Percentiles rank a stretch among this genome's conserved stretches.
phyloP scores from a whole-genome alignment of 2,797 vertebrate species.

The Cetoscarus ocellatus region DNA sequence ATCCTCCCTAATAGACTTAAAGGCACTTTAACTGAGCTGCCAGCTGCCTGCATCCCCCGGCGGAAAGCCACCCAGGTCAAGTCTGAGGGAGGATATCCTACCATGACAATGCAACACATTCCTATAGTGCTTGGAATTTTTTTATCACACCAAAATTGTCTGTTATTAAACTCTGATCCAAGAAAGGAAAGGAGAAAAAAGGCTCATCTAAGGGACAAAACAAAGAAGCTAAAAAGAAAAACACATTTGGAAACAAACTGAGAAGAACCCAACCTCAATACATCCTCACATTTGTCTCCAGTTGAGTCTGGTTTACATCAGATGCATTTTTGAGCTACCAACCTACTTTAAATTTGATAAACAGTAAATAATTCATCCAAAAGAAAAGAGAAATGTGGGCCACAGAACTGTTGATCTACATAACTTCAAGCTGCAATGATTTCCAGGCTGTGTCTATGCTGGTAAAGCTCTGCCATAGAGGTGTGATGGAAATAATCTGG shows the following conservation, averaged over 20 bases:
- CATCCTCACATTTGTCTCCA: not conserved
- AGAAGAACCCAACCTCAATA: not conserved
- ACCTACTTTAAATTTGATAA: constrained; percentile 60
- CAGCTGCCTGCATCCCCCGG: constrained; percentile 75
- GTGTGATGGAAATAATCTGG: not conserved
- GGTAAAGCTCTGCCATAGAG: not conserved
- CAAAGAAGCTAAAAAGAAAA: not conserved
- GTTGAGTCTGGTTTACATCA: constrained; percentile 8
- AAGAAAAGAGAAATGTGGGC: constrained; percentile 49
- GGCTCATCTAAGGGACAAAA: not conserved
- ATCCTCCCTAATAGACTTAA: constrained; percentile 84
- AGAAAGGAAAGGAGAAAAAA: not conserved
- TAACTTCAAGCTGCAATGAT: constrained; percentile 32
- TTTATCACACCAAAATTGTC: constrained; percentile 12
- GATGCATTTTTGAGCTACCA: constrained; percentile 28
- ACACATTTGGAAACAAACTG: not conserved
- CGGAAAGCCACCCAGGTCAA: constrained; percentile 64
- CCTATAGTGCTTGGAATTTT: constrained; percentile 27
- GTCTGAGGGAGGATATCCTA: constrained; percentile 61
- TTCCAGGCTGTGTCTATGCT: constrained; percentile 19
- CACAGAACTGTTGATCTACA: constrained; percentile 51
- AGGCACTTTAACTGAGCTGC: constrained; percentile 82
- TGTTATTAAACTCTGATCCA: not conserved
- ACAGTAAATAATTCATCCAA: constrained; percentile 73
- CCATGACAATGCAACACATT: constrained; percentile 56